These are phyloP conservation scores for Celastrina argiolus DNA, from an alignment of 2,888 invertebrate genomes.

Conservation along the genomic window DNA sequence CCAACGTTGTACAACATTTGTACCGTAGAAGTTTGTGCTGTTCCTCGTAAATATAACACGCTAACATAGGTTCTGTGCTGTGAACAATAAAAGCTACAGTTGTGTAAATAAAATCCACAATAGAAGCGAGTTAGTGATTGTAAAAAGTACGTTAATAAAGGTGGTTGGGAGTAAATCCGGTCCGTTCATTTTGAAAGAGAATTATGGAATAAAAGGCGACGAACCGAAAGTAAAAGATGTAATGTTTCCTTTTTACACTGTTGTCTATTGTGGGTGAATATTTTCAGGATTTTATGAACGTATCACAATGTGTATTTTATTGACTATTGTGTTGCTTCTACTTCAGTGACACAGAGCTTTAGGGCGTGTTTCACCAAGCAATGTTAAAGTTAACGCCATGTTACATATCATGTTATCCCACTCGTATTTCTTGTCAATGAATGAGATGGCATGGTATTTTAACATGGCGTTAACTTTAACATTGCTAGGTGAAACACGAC, in stretches of 20 bases:
- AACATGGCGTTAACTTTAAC: no score
- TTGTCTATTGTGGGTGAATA: constrained; percentile 29
- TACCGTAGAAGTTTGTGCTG: background rate
- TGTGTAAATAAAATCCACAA: constrained; percentile 6
- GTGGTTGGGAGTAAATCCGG: constrained; percentile 44
- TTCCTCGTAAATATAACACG: background rate
- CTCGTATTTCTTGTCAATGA: no score
- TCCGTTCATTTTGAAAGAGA: constrained; percentile 43
- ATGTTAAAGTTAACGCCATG: no score
- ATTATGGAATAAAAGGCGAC: constrained; percentile 47
- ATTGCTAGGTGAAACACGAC: no score
- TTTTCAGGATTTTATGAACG: constrained; percentile 14
- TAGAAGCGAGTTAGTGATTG: constrained; percentile 21
- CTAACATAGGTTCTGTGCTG: background rate
- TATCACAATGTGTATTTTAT: background rate
- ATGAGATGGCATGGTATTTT: no score
- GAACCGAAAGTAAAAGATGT: constrained; percentile 45
- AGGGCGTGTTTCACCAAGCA: no score
- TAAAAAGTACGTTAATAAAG: constrained; percentile 38
- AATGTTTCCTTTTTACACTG: constrained; percentile 39
- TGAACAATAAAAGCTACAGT: constrained; percentile 3
- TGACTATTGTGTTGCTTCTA: background rate
- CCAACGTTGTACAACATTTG: constrained; percentile 33
- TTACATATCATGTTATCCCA: no score
- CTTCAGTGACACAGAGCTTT: background rate